phyloP scores from a whole-genome alignment of 2,113 vertebrate species.

The Bufo bufo region DNA sequence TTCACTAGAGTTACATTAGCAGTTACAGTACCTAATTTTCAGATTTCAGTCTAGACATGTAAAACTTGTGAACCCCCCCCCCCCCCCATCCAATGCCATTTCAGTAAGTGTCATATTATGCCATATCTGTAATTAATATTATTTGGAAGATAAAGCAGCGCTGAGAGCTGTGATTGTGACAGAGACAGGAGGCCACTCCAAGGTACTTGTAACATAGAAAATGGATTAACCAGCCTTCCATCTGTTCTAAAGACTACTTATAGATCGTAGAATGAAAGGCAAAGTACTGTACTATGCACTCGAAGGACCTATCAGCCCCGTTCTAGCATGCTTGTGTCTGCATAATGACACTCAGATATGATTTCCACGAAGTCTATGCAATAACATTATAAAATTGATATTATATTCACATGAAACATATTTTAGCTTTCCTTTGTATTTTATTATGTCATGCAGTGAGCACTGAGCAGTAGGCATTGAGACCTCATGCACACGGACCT shows the following conservation, averaged over 20 bases:
- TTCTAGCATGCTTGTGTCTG: too few species aligned
- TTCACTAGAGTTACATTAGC: too few species aligned
- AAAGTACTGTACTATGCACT: not conserved
- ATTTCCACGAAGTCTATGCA: not conserved
- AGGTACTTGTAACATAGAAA: conserved; percentile 9
- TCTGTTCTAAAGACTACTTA: conserved; percentile 42
- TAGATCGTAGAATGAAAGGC: conserved; percentile 12
- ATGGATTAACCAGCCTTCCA: conserved; percentile 18
- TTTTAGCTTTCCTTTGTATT: not conserved
- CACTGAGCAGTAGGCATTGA: too few species aligned
- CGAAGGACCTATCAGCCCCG: not conserved
- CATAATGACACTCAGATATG: not conserved
- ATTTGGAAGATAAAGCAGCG: not conserved
- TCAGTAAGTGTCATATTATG: too few species aligned
- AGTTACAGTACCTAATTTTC: too few species aligned
- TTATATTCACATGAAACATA: not conserved
- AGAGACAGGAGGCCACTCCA: conserved; percentile 25
- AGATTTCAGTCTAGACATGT: too few species aligned
- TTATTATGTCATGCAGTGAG: not conserved
- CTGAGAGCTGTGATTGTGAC: not conserved
- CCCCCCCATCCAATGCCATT: too few species aligned
- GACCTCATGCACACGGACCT: too few species aligned
- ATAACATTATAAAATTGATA: not conserved
- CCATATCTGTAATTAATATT: too few species aligned
- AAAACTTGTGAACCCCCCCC: too few species aligned